Base-by-base conservation (phyloP, 2,113 vertebrate species). In the Orycteropus afer region DNA sequence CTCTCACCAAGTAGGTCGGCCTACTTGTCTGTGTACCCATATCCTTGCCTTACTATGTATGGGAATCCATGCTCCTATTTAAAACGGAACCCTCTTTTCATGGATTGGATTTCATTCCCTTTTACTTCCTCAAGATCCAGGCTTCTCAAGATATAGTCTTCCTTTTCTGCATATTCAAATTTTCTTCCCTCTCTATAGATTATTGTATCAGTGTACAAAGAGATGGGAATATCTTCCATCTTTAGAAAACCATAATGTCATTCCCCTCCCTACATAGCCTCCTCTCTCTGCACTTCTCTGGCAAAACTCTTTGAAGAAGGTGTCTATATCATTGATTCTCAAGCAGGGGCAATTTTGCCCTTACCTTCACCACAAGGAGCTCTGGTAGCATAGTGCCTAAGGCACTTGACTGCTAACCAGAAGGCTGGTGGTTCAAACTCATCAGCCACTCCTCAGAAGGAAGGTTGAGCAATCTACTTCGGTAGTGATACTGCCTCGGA, bases 1-100 rank as follows among this genome's bases (percentile, higher is more conserved):
- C 25, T 29, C 14, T 42, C 2, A 3, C 32, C 4, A 17, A 3
- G 4, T 0, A 13, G 47, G 22, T 37, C 7, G 15, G 5, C 10
- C 7, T 37, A 12, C 79, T 55, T 40, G 40, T 45, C 40, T 63
- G 23, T 11, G 5, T 14, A 23, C 53, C 18, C 49, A 7, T 0
- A 0, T 1, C 3, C 18, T 15, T 34, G 11, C 34, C 18, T n/a
- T 37, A 17, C 34, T 40, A 1, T 49, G 51, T 32, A 34, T 37
- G 5, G 40, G 20, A 22, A 27, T 79, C 53, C 1, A 0, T 14
- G 25, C 3, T 25, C 25, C 29, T 53, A 6, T 42, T 49, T 47
- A 15, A 40, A 55, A 51, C 34, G 42, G n/a, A 45, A 29, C 3
- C 14, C 20, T 49, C 13, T 27, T 32, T 27, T 65, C 47, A 25